These are phyloP conservation scores for Gerris buenoi DNA, from an alignment of 1,140 invertebrate genomes.

Conservation along the genomic window DNA sequence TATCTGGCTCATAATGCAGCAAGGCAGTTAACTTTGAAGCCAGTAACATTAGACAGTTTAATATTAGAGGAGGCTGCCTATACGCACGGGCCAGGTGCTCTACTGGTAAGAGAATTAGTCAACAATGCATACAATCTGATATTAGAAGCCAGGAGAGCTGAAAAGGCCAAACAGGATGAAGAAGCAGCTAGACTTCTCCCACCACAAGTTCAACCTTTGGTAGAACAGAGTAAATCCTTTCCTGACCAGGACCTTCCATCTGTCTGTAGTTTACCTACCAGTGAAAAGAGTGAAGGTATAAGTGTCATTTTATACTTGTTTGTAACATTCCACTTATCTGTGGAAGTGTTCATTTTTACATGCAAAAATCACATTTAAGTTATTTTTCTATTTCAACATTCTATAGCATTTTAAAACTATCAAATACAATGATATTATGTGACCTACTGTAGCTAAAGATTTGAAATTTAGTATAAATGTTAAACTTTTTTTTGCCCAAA, in stretches of 20 bases:
- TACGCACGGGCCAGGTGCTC: not conserved
- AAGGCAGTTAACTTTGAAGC: not conserved
- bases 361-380: no score
- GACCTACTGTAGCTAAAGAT: no score
- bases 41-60: not conserved
- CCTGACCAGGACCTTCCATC: not conserved
- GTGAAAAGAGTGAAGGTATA: not conserved
- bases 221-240: not conserved
- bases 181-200: no score
- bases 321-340: not conserved
- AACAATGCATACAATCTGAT: not conserved
- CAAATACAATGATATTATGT: no score
- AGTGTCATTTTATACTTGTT: not conserved
- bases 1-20: not conserved
- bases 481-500: no score
- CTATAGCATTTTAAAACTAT: no score
- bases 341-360: no score
- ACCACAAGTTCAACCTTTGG: no score
- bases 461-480: no score
- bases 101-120: not conserved
- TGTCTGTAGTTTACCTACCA: not conserved
- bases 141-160: not conserved
- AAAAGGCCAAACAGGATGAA: not conserved
- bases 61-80: not conserved
- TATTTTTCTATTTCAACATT: no score